These are phyloP conservation scores for Lepidonotus clava DNA, from an alignment of 2,888 invertebrate species.

Conservation along the genomic window DNA sequence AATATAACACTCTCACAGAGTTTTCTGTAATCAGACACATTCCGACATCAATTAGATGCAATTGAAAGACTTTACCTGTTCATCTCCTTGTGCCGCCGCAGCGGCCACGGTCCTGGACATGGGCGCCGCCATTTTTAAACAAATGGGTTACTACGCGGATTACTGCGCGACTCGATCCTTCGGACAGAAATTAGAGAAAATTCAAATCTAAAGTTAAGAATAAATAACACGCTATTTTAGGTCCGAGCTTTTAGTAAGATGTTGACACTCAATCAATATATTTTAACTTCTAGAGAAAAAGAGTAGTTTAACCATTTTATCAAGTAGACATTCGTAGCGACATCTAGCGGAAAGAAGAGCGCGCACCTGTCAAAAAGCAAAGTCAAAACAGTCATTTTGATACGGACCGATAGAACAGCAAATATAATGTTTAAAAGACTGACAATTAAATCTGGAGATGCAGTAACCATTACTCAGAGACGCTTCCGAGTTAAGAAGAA, in stretches of 20 bases:
- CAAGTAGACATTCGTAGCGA: no score
- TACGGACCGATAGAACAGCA: no score
- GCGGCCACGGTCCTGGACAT: conserved; percentile 69
- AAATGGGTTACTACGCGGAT: conserved; percentile 11
- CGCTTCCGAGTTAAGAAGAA: conserved; percentile 23
- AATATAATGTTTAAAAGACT: neutral
- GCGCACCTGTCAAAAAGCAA: no score
- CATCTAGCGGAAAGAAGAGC: no score
- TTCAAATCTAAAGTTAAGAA: no score
- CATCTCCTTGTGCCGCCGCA: conserved; percentile 75
- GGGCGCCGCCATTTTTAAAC: conserved; percentile 71
- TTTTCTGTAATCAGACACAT: neutral
- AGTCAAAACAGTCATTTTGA: no score
- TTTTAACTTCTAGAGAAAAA: no score
- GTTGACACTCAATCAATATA: no score
- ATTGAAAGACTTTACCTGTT: conserved; percentile 65
- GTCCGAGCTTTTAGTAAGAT: no score
- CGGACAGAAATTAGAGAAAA: no score
- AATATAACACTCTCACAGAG: neutral
- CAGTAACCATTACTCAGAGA: neutral
- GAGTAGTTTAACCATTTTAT: no score
- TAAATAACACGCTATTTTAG: no score
- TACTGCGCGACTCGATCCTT: neutral
- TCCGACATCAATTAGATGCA: neutral
- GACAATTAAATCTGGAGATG: neutral